Conservation (phyloP, 2,113 vertebrate genomes). For the Sphyrna mokarran region DNA sequence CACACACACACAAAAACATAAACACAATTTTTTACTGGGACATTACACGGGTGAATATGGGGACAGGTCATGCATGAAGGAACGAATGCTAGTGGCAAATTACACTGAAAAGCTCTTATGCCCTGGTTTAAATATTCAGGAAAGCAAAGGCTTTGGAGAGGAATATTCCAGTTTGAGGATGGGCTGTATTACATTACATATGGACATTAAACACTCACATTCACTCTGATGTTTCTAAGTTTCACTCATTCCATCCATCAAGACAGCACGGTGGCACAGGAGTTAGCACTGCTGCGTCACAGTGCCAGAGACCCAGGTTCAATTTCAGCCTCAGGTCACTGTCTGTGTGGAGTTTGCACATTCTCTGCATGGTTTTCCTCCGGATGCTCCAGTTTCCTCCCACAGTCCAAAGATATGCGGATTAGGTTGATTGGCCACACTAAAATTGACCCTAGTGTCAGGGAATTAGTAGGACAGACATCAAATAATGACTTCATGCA, state of each 20-base stretch:
- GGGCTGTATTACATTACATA: not conserved
- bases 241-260: not conserved
- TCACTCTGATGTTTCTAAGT: not conserved
- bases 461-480: not conserved
- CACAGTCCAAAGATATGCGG: too few species aligned
- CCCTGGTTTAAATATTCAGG: not conserved
- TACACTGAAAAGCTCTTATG: not conserved
- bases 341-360: too few species aligned
- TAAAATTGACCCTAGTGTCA: too few species aligned
- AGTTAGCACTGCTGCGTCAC: too few species aligned
- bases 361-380: too few species aligned
- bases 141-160: not conserved
- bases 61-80: not conserved
- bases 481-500: conserved; percentile 21
- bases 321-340: too few species aligned
- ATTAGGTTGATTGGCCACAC: too few species aligned
- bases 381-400: too few species aligned
- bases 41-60: conserved; percentile 8
- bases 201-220: not conserved
- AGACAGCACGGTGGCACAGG: too few species aligned
- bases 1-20: not conserved
- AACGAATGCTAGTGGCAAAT: not conserved
- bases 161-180: not conserved
- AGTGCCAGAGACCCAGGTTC: too few species aligned
- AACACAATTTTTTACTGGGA: not conserved